Base-by-base conservation (phyloP, 1,140 invertebrate genomes). In the Drosophila murphyi region DNA sequence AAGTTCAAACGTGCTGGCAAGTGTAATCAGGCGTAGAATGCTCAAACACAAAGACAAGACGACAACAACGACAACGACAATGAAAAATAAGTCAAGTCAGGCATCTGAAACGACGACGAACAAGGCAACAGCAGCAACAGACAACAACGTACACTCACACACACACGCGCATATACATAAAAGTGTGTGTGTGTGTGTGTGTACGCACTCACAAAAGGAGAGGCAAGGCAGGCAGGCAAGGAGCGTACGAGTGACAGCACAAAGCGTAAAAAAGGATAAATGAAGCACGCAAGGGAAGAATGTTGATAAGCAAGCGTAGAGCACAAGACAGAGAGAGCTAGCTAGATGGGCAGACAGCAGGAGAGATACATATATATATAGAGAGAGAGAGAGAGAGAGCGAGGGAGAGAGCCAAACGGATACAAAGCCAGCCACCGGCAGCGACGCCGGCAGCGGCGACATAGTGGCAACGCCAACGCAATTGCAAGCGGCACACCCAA, bases 391-490 rank as follows among this genome's bases (percentile, higher is more conserved):
- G 32, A 65, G 43, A 72, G 48, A 43, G 43, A 45, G 45, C 68
- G 52, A 76, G 70, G 45, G 52, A 81, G 70, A 77, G 80, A 82
- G 80, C 57, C 35, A 80, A 86, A 85, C 81, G 78, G 82, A 86
- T 81, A 86, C 79, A 86, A 83, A 86, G 82, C 82, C 82, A 86
- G 82, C 82, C 82, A 86, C 80, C 80, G 82, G 81, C 81, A 83
- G 72, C 80, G 76, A 60, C 80, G 75, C 64, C 52, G 80, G 59
- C 76, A 63, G 73, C 80, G 80, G 59, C 69, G 74, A 88, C 76
- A 31, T 74, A 79, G 83, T 88, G 83, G 83, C 83, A 88, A 88
- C 83, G 83, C 83, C 83, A 70, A 88, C 83, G 85, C 80, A 89
- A 72, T 68, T 74, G 67, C 82, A 87, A 77, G 83, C 83, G 83